Conservation (phyloP, 2,888 invertebrate species). For the Lasioglossum zephyrum region DNA sequence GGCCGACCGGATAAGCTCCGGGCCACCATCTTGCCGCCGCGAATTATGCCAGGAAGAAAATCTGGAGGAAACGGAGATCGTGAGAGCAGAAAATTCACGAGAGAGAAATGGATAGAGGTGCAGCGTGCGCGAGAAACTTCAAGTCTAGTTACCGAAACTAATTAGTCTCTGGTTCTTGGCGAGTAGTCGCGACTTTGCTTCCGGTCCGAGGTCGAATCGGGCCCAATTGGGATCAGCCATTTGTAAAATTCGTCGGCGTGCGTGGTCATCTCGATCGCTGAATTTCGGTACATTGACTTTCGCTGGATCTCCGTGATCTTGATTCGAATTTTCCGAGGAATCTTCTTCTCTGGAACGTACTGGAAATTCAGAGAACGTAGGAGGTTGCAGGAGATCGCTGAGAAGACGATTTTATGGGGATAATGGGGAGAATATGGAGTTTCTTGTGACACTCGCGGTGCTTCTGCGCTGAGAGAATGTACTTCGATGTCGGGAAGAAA, state of each 20-base stretch:
- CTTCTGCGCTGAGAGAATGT: neutral
- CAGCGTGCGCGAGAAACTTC: constrained; percentile 45
- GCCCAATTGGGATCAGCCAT: neutral
- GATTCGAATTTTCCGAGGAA: neutral
- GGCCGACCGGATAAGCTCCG: constrained; percentile 34
- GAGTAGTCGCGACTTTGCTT: constrained; percentile 37
- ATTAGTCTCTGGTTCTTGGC: constrained; percentile 57
- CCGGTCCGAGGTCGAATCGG: neutral
- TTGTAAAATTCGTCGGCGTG: neutral
- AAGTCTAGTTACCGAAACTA: constrained; percentile 49
- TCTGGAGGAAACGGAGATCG: neutral
- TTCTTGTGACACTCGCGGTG: neutral
- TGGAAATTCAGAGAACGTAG: neutral
- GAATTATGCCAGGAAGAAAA: neutral
- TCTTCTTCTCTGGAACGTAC: neutral
- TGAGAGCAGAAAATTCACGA: neutral
- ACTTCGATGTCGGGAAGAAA: neutral
- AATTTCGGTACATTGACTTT: constrained; percentile 12
- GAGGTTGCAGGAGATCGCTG: constrained; percentile 9
- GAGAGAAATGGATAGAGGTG: neutral
- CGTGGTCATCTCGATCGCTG: constrained; percentile 10
- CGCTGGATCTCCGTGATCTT: constrained; percentile 22
- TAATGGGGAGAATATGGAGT: neutral
- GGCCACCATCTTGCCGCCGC: constrained; percentile 30
- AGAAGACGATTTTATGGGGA: constrained; percentile 27